Evolutionary conservation across 2,888 invertebrate genomes (phyloP).

Genomic region (Cryptocheilus praepositus): DNA sequence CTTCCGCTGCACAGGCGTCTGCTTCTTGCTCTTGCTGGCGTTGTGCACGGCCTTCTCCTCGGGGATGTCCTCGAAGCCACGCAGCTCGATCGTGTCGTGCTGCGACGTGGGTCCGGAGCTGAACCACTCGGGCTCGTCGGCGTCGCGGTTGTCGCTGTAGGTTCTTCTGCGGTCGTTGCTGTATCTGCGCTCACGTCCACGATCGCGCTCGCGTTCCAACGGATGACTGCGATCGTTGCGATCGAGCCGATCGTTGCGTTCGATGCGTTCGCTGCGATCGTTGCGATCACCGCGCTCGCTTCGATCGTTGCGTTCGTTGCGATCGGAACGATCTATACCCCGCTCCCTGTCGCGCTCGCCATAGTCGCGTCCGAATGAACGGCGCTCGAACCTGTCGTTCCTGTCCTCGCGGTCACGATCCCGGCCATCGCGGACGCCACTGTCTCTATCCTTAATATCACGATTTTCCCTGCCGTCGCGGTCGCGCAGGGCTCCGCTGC

Average conservation of each 20-base stretch:
- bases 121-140: conserved; percentile 93
- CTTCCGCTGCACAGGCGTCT: conserved; percentile 74
- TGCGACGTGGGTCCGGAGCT: conserved; percentile 93
- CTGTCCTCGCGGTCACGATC: conserved; percentile 55
- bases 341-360: conserved; percentile 67
- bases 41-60: conserved; percentile 66
- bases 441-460: conserved; percentile 59
- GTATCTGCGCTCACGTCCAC: conserved; percentile 76
- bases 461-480: conserved; percentile 59
- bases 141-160: conserved; percentile 76
- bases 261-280: too few species aligned
- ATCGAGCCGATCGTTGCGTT: conserved; percentile 39
- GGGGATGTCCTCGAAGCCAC: conserved; percentile 90
- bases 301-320: too few species aligned
- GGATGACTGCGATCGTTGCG: conserved; percentile 62
- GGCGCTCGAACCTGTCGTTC: conserved; percentile 75
- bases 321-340: too few species aligned
- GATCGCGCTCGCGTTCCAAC: conserved; percentile 75
- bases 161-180: conserved; percentile 78
- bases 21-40: conserved; percentile 69
- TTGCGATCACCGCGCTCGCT: too few species aligned
- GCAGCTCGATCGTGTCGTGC: conserved; percentile 93
- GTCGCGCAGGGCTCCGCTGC: conserved; percentile 54
- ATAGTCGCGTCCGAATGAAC: conserved; percentile 78
- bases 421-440: conserved; percentile 71